Evolutionary conservation across 2,888 invertebrate species (phyloP).

Genomic region (Xestia ashworthii): DNA sequence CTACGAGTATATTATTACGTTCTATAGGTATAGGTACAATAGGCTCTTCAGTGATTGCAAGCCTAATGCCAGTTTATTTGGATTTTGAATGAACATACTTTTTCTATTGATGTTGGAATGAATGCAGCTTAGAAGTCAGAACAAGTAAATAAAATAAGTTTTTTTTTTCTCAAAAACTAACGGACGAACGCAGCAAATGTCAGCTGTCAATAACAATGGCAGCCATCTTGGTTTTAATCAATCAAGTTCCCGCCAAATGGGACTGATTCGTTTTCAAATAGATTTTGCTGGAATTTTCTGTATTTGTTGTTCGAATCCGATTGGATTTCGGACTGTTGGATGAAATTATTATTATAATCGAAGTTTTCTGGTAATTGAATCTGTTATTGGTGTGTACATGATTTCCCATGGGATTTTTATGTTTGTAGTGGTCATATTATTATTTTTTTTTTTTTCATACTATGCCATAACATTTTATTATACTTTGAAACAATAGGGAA

Average conservation of each 20-base stretch:
- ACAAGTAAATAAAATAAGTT: constrained; percentile 8
- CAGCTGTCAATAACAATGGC: constrained; percentile 60
- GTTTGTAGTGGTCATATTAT: not conserved
- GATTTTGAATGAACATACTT: not conserved
- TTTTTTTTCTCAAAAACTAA: constrained; percentile 31
- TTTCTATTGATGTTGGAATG: not conserved
- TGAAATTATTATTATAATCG: constrained; percentile 34
- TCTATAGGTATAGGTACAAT: too few species aligned
- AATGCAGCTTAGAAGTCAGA: constrained; percentile 6
- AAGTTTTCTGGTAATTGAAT: constrained; percentile 28
- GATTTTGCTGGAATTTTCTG: constrained; percentile 51
- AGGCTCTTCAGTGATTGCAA: not conserved
- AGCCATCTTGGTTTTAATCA: constrained; percentile 73
- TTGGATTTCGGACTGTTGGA: constrained; percentile 38
- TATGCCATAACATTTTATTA: not conserved
- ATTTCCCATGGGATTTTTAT: constrained; percentile 30
- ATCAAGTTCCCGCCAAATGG: constrained; percentile 67
- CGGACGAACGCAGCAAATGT: constrained; percentile 24
- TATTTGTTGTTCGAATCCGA: constrained; percentile 41
- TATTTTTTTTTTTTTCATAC: too few species aligned
- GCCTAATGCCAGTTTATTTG: not conserved
- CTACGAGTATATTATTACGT: too few species aligned
- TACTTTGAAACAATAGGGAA: not conserved
- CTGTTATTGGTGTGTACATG: constrained; percentile 9
- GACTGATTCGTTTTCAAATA: constrained; percentile 61